phyloP scores from a whole-genome alignment of 2,113 vertebrate species.

The Ceyx cyanopectus region DNA sequence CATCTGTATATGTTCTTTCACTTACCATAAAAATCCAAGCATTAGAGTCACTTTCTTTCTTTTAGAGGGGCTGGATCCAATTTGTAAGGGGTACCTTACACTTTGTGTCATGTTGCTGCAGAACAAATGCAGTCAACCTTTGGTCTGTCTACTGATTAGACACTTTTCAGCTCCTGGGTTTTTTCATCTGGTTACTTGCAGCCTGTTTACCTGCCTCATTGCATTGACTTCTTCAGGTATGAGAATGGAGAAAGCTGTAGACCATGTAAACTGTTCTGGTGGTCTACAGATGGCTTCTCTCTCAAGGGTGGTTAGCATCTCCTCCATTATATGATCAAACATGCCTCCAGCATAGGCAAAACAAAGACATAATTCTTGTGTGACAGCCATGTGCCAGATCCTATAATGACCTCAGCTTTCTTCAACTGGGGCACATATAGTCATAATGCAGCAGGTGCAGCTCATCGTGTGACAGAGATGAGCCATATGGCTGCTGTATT shows the following conservation, averaged over 20 bases:
- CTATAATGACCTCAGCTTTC: not conserved
- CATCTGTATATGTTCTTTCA: not conserved
- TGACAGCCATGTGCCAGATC: not conserved
- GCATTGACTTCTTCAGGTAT: not conserved
- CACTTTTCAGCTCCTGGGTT: not conserved
- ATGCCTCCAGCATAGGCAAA: not conserved
- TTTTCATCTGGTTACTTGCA: not conserved
- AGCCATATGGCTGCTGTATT: not conserved
- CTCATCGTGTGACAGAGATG: fast-evolving
- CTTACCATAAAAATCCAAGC: not conserved
- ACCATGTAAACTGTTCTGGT: not conserved
- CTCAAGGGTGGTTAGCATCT: not conserved
- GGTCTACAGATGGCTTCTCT: not conserved
- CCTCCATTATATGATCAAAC: not conserved
- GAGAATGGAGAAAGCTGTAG: not conserved
- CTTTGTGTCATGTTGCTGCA: not conserved
- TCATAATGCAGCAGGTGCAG: not conserved
- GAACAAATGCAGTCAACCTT: not conserved
- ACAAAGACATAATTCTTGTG: not conserved
- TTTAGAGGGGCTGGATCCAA: not conserved
- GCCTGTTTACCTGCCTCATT: not conserved
- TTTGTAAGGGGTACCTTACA: not conserved
- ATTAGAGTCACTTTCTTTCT: not conserved
- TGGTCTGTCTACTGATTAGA: not conserved
- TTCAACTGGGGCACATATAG: too few relatives aligned